phyloP scores from a whole-genome alignment of 2,797 vertebrate species.

The Thaleichthys pacificus region DNA sequence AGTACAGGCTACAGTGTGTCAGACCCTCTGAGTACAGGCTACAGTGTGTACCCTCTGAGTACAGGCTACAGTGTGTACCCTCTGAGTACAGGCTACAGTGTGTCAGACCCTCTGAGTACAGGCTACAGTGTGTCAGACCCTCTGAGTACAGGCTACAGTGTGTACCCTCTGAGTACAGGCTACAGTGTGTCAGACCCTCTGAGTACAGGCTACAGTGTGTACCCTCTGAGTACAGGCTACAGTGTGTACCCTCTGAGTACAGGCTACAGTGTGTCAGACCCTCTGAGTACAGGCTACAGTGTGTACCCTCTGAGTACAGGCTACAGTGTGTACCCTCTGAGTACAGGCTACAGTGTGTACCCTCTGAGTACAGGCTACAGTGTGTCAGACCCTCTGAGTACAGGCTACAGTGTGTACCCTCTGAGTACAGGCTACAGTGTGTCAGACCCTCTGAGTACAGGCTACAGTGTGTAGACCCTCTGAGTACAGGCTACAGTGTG shows the following conservation, averaged over 20 bases:
- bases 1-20: constrained; percentile 16
- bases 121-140: constrained; percentile 6
- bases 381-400: constrained; percentile 23
- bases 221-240: constrained; percentile 21
- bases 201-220: constrained; percentile 17
- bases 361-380: constrained; percentile 18
- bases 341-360: constrained; percentile 17
- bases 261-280: constrained; percentile 6
- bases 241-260: constrained; percentile 20
- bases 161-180: constrained; percentile 20
- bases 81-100: constrained; percentile 18
- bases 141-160: constrained; percentile 18
- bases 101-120: constrained; percentile 25
- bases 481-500: constrained; percentile 17
- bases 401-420: constrained; percentile 15
- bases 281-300: constrained; percentile 19
- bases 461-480: constrained; percentile 12
- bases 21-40: constrained; percentile 20
- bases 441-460: constrained; percentile 24
- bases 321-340: constrained; percentile 14
- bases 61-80: constrained; percentile 16
- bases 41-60: constrained; percentile 17
- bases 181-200: constrained; percentile 16
- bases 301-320: constrained; percentile 20
- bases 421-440: constrained; percentile 17